Evolutionary conservation across 2,797 vertebrate genomes (phyloP).

Genomic region (Acanthopagrus latus): DNA sequence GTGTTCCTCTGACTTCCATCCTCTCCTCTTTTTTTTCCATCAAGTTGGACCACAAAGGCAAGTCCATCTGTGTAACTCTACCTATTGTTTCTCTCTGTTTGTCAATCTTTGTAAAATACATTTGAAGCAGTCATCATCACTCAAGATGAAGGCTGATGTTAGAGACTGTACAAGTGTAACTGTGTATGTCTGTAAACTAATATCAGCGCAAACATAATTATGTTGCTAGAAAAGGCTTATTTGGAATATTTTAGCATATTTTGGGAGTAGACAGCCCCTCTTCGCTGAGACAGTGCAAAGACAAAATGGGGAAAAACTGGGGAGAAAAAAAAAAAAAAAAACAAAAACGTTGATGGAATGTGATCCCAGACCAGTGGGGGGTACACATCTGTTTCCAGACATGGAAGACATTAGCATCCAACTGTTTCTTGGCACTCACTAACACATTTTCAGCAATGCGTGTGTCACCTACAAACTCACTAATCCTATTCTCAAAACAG

Average conservation of each 20-base stretch:
- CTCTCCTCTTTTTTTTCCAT: conserved; percentile 4
- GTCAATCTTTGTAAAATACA: background rate
- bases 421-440: conserved; percentile 26
- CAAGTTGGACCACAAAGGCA: conserved; percentile 1
- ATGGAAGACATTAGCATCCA: conserved; percentile 25
- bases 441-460: conserved; percentile 29
- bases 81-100: conserved; percentile 3
- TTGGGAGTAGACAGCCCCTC: background rate
- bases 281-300: background rate
- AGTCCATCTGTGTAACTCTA: background rate
- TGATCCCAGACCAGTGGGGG: conserved; percentile 23
- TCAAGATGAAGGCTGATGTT: background rate
- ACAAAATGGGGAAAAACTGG: background rate
- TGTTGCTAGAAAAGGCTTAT: background rate
- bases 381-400: conserved; percentile 42
- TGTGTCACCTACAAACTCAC: conserved; percentile 23
- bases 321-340: background rate
- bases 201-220: background rate
- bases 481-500: conserved; percentile 24
- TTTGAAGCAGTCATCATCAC: conserved; percentile 14
- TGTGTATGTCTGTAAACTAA: background rate
- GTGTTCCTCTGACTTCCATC: conserved; percentile 8
- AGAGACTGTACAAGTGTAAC: background rate
- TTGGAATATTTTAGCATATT: background rate
- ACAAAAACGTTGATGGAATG: conserved; percentile 13